Base-by-base conservation (phyloP, 2,888 invertebrate genomes). In the Osmoderma eremita region DNA sequence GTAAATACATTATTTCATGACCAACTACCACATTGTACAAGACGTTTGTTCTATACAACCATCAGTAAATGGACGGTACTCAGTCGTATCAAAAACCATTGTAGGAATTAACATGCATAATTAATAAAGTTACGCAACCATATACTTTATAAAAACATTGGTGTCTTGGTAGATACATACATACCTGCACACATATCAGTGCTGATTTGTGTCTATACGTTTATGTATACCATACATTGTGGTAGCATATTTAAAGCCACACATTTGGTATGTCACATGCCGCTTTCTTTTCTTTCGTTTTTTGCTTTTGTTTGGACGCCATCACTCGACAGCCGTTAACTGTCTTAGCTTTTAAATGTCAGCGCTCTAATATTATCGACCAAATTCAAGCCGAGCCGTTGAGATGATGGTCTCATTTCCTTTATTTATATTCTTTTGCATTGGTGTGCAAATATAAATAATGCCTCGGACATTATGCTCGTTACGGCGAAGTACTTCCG, bases 331-430 rank as follows among this genome's bases (percentile, higher is more conserved):
- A 58, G 42, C 24, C 42, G 42, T 45, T 45, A 30, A 45, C 58
- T 58, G 45, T 45, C 58, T 61, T 45, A 30, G 30, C 30, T 58
- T 30, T 50, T 63, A 67, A 67, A 67, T 67, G 67, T 67, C 67
- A 67, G 45, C 48, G 56, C 56, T 67, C 67, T 67, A 67, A 61
- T 67, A 63, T 53, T 67, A 67, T 63, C 63, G 24, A 36, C 58
- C 24, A 45, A 61, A 45, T 61, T 61, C 10, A 24, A 45, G 36
- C 24, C 30, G 58, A 30, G 36, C 30, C 15, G 30, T 51, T 36
- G 41, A 20, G 24, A 56, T 18, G 38, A 53, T 38, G 15, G 5
- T 17, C 17, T 15, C 18, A 36, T 53, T 17, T 53, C 38, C 10
- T 50, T 24, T 50, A 24, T 50, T 50, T 50, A 50, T 50, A 50